A percentile compares a stretch with the other conserved stretches of the same genome.
phyloP scores from a whole-genome alignment of 1,140 invertebrate genomes.

The Dendrolimus kikuchii region DNA sequence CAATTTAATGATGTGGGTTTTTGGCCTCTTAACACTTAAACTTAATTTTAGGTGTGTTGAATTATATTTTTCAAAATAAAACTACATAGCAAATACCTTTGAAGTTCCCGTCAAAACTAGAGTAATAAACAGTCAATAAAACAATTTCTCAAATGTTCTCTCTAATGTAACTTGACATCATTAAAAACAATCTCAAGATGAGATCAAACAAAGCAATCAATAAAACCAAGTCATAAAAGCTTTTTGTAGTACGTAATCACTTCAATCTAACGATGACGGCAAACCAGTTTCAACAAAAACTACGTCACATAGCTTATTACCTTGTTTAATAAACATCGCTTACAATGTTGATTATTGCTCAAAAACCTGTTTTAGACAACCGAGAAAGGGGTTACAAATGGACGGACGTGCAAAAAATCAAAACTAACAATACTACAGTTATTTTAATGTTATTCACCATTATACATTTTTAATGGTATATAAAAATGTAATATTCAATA shows the following conservation, averaged over 20 bases:
- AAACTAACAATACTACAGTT: slow-evolving; percentile 43
- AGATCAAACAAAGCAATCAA: slow-evolving; percentile 2
- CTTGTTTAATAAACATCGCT: slow-evolving; percentile 67
- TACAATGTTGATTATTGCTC: slow-evolving; percentile 56
- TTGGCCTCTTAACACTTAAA: too few relatives aligned
- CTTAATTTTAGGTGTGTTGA: too few relatives aligned
- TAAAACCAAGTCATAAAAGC: too few relatives aligned
- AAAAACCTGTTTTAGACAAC: slow-evolving; percentile 36
- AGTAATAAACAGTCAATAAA: too few relatives aligned
- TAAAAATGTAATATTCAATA: slow-evolving; percentile 32
- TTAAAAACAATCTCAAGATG: background rate
- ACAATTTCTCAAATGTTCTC: too few relatives aligned
- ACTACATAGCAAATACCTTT: too few relatives aligned
- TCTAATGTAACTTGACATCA: too few relatives aligned
- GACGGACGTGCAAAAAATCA: slow-evolving; percentile 45
- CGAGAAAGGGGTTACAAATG: slow-evolving; percentile 29
- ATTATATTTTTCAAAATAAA: too few relatives aligned
- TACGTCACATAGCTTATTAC: slow-evolving; percentile 43
- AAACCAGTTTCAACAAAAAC: slow-evolving; percentile 35
- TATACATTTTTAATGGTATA: slow-evolving; percentile 53
- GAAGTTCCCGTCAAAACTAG: too few relatives aligned
- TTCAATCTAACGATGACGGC: too few relatives aligned
- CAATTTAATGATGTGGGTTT: too few relatives aligned
- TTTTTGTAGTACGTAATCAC: too few relatives aligned
- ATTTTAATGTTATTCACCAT: slow-evolving; percentile 53